phyloP scores from a whole-genome alignment of 2,888 invertebrate species.

The Strigamia crassipes region DNA sequence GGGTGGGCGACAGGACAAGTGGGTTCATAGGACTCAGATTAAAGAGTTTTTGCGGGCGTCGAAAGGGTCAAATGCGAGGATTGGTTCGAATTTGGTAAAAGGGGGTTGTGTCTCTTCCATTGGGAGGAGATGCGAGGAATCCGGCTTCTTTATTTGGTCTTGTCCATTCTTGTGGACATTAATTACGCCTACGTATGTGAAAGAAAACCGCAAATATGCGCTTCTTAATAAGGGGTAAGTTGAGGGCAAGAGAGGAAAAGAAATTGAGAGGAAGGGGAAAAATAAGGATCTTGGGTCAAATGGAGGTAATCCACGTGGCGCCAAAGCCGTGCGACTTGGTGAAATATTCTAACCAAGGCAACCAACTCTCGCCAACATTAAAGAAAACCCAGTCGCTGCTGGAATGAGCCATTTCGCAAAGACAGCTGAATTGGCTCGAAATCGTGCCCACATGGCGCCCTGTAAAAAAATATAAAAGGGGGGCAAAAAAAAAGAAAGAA shows the following conservation, averaged over 20 bases:
- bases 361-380: conserved; percentile 42
- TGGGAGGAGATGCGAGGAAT: not conserved
- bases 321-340: conserved; percentile 34
- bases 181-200: conserved; percentile 27
- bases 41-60: not conserved
- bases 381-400: conserved; percentile 15
- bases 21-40: conserved; percentile 12
- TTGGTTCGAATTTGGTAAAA: not conserved
- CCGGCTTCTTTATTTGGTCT: not conserved
- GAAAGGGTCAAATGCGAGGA: conserved; percentile 8
- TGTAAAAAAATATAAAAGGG: conserved; percentile 33
- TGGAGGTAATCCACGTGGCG: conserved; percentile 35
- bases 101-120: not conserved
- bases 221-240: not conserved
- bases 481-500: no score
- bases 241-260: conserved; percentile 1
- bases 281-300: conserved; percentile 38
- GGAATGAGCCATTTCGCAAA: conserved; percentile 41
- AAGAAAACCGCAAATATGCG: conserved; percentile 10
- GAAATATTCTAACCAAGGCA: conserved; percentile 38
- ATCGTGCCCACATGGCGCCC: conserved; percentile 42
- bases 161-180: conserved; percentile 5
- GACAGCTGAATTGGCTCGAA: conserved; percentile 39
- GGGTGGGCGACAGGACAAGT: not conserved
- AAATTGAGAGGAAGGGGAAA: not conserved